These are phyloP conservation scores for Lydus trimaculatus DNA, from an alignment of 2,888 invertebrate species.

Conservation along the genomic window DNA sequence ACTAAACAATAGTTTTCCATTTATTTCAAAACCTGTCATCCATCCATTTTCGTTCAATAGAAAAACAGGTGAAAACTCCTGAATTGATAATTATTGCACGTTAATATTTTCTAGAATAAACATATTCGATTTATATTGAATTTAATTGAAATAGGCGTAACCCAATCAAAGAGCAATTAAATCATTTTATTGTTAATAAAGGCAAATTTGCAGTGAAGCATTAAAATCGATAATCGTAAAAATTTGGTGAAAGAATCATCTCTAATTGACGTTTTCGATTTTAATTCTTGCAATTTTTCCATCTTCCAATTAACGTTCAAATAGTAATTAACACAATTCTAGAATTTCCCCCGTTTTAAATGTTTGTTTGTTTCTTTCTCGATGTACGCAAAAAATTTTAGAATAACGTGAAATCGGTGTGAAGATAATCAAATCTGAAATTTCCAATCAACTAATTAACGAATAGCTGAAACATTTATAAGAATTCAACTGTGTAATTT, in stretches of 20 bases:
- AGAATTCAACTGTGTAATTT: slow-evolving; percentile 5
- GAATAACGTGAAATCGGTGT: not conserved
- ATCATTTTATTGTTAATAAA: not conserved
- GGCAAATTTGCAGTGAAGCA: not conserved
- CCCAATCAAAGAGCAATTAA: slow-evolving; percentile 31
- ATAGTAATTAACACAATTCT: not conserved
- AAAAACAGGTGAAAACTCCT: not conserved
- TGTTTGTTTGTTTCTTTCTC: too few relatives aligned
- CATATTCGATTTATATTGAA: slow-evolving; percentile 36
- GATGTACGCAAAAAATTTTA: not conserved
- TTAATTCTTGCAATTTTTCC: too few relatives aligned
- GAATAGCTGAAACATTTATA: not conserved
- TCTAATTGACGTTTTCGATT: too few relatives aligned
- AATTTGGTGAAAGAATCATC: too few relatives aligned
- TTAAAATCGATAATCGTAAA: not conserved
- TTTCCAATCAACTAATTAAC: not conserved
- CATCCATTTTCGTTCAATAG: not conserved
- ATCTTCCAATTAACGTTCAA: too few relatives aligned
- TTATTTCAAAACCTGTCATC: not conserved
- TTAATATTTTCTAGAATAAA: not conserved
- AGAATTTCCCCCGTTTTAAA: not conserved
- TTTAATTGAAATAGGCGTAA: slow-evolving; percentile 40
- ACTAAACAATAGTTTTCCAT: not conserved
- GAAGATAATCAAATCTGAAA: not conserved
- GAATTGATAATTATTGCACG: not conserved